A percentile compares a stretch with the other conserved stretches of the same genome.
phyloP scores from a whole-genome alignment of 1,140 invertebrate genomes.

The Chionoecetes opilio region DNA sequence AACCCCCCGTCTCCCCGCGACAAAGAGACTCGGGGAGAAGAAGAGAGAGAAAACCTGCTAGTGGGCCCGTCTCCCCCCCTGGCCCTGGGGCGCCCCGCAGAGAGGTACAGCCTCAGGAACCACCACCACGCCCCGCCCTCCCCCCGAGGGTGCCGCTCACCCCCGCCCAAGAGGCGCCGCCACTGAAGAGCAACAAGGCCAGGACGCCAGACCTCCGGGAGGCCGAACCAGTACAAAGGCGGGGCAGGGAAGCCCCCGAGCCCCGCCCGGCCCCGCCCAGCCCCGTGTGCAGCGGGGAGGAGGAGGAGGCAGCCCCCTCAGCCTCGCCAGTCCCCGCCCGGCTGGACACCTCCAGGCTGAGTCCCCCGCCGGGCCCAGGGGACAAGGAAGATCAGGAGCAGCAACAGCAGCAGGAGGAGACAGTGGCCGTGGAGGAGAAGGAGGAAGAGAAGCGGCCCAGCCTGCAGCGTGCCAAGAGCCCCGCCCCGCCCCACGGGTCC shows the following conservation, averaged over 20 bases:
- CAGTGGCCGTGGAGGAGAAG: background rate
- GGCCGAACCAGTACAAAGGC: slow-evolving; percentile 44
- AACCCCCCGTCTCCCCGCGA: background rate
- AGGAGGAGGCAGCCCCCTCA: background rate
- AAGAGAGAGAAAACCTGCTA: slow-evolving; percentile 74
- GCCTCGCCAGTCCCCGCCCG: background rate
- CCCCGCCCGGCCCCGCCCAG: background rate
- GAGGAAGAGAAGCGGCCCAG: slow-evolving; percentile 1
- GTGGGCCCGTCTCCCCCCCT: slow-evolving; percentile 39
- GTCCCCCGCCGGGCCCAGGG: background rate
- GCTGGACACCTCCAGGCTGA: background rate
- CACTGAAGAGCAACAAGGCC: slow-evolving; percentile 62
- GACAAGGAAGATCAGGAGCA: background rate
- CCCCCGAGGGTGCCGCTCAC: slow-evolving; percentile 55
- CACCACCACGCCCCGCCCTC: slow-evolving; percentile 36
- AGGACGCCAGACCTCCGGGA: slow-evolving; percentile 1
- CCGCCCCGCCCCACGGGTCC: background rate
- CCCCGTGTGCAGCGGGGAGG: no score
- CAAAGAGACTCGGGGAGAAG: slow-evolving; percentile 72
- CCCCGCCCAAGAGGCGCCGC: slow-evolving; percentile 51
- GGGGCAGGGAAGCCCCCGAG: background rate
- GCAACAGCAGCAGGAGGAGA: background rate
- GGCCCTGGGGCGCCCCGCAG: slow-evolving; percentile 45
- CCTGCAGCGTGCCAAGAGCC: background rate
- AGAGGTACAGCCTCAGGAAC: slow-evolving; percentile 78